Evolutionary conservation across 2,113 vertebrate genomes (phyloP).

Genomic region (Cololabis saira): DNA sequence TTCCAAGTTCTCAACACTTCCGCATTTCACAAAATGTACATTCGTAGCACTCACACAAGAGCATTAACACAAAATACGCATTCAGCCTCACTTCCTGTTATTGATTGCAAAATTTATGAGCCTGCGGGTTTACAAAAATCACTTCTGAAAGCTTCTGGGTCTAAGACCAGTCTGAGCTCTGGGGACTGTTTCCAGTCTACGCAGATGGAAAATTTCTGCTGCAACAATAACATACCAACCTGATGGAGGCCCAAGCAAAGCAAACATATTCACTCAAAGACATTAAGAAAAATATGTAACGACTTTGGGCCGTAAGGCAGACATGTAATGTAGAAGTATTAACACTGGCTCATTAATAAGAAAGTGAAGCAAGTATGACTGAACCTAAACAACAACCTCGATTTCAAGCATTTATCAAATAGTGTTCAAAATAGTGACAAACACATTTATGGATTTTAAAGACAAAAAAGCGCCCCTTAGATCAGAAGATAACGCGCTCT

Average conservation of each 20-base stretch:
- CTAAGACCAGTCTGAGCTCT: constrained; percentile 22
- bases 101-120: constrained; percentile 22
- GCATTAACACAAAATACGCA: constrained; percentile 1
- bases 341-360: too few species aligned
- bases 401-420: not conserved
- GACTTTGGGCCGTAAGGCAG: not conserved
- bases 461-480: not conserved
- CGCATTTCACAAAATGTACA: too few species aligned
- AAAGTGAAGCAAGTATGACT: not conserved
- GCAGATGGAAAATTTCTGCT: constrained; percentile 55
- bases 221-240: constrained; percentile 55
- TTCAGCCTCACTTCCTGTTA: constrained; percentile 12
- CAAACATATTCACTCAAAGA: constrained; percentile 12
- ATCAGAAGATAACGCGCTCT: constrained; percentile 39
- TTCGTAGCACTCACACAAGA: too few species aligned
- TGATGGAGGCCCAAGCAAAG: constrained; percentile 46
- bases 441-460: not conserved
- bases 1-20: too few species aligned
- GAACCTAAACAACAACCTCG: not conserved
- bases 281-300: too few species aligned
- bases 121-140: constrained; percentile 13
- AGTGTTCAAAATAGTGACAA: not conserved
- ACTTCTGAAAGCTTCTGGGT: constrained; percentile 6
- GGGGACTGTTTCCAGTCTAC: constrained; percentile 36
- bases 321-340: too few species aligned